phyloP scores from a whole-genome alignment of 1,140 invertebrate genomes.

The Rhagoletis zephyria region DNA sequence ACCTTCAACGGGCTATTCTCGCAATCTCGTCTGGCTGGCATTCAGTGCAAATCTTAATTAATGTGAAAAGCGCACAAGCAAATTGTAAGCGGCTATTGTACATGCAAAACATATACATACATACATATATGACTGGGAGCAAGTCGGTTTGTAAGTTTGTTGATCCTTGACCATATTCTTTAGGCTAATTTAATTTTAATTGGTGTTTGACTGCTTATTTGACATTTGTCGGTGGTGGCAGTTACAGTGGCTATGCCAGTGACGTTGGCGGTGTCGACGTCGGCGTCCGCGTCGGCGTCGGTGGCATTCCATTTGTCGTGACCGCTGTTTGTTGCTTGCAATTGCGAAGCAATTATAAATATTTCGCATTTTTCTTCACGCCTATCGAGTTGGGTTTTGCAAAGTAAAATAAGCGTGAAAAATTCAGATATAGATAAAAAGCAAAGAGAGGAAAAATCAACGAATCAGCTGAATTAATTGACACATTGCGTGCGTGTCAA shows the following conservation, averaged over 20 bases:
- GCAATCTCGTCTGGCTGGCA: slow-evolving; percentile 7
- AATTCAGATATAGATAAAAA: background rate
- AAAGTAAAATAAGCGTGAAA: background rate
- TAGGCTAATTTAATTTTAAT: slow-evolving; percentile 44
- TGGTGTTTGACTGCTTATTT: slow-evolving; percentile 22
- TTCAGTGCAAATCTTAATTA: slow-evolving; percentile 18
- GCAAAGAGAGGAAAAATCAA: background rate
- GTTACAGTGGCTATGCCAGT: background rate
- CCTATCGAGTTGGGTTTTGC: background rate
- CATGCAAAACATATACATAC: background rate
- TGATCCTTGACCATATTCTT: slow-evolving; percentile 48
- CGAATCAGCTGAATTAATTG: slow-evolving; percentile 26
- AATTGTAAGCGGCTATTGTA: background rate
- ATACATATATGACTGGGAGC: background rate
- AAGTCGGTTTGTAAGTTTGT: background rate
- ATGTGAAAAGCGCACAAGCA: slow-evolving; percentile 13
- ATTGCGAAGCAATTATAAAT: background rate
- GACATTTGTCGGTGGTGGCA: slow-evolving; percentile 10
- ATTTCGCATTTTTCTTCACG: background rate
- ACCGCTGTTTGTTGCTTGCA: background rate
- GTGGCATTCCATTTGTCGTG: background rate
- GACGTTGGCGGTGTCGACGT: background rate
- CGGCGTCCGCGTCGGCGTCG: background rate
- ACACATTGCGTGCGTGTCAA: slow-evolving; percentile 32
- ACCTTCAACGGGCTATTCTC: background rate